Evolutionary conservation across 2,888 invertebrate genomes (phyloP).

Genomic region (Platycheirus albimanus): DNA sequence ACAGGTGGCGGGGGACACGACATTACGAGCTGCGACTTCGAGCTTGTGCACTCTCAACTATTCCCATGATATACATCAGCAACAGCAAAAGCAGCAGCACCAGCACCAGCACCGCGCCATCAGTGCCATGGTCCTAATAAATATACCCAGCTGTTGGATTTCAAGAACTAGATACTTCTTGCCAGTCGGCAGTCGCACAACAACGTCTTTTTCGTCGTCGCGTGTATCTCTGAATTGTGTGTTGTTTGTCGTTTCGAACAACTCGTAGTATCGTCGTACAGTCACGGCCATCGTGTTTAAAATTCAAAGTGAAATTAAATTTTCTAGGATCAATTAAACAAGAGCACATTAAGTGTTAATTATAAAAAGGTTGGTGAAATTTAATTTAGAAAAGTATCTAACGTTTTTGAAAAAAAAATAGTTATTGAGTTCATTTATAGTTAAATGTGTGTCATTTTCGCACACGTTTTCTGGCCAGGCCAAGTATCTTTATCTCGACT

Average conservation of each 20-base stretch:
- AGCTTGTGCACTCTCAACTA: slow-evolving; percentile 41
- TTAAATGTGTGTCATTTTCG: slow-evolving; percentile 42
- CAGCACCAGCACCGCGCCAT: neutral
- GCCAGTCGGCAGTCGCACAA: slow-evolving; percentile 62
- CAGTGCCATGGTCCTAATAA: slow-evolving; percentile 50
- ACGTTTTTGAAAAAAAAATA: slow-evolving; percentile 12
- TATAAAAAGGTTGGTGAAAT: slow-evolving; percentile 66
- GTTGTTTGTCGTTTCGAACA: neutral
- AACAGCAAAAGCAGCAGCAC: slow-evolving; percentile 7
- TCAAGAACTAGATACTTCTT: slow-evolving; percentile 70
- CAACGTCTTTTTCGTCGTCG: slow-evolving; percentile 25
- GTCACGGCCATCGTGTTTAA: neutral
- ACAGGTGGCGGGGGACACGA: slow-evolving; percentile 57
- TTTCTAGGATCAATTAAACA: slow-evolving; percentile 24
- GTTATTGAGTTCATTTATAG: slow-evolving; percentile 16
- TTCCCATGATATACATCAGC: slow-evolving; percentile 23
- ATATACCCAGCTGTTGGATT: slow-evolving; percentile 62
- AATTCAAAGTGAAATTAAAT: slow-evolving; percentile 50
- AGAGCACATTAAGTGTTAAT: slow-evolving; percentile 12
- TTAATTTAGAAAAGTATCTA: slow-evolving; percentile 16
- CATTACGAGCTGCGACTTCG: no score
- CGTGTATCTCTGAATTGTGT: neutral
- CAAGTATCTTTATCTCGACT: neutral
- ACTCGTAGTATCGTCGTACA: neutral
- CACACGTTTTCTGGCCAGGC: slow-evolving; percentile 20